These are phyloP conservation scores for Salvator merianae DNA, from an alignment of 2,113 vertebrate genomes.

Conservation along the genomic window DNA sequence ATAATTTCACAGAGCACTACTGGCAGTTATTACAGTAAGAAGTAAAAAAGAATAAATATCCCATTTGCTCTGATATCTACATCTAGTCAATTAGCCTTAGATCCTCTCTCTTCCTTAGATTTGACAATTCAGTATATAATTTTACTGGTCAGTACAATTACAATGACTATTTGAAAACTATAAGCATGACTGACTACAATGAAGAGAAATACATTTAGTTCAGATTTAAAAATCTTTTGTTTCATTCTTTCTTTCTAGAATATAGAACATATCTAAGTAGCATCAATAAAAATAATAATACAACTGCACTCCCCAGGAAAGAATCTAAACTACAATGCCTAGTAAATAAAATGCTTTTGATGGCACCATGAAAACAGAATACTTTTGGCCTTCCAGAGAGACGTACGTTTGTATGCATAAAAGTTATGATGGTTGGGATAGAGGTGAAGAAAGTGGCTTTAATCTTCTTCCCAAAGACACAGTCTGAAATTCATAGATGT, in stretches of 20 bases:
- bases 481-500: too few species aligned
- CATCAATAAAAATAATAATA: background rate
- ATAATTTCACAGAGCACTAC: background rate
- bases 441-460: background rate
- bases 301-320: background rate
- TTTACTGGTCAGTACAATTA: background rate
- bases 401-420: too few species aligned
- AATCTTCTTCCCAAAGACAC: background rate
- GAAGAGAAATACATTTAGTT: too few species aligned
- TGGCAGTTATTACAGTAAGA: background rate
- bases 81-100: background rate
- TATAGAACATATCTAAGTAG: background rate
- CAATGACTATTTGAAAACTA: too few species aligned
- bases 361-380: background rate
- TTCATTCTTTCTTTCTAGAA: background rate
- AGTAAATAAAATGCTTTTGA: background rate
- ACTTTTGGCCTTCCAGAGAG: too few species aligned
- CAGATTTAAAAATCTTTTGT: too few species aligned
- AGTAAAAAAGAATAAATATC: background rate
- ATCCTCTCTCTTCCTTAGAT: background rate
- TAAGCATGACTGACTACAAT: too few species aligned
- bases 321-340: background rate
- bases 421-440: background rate
- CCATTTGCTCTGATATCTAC: background rate
- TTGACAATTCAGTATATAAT: background rate